Conservation (phyloP, 2,888 invertebrate genomes). For the Synergus itoensis region DNA sequence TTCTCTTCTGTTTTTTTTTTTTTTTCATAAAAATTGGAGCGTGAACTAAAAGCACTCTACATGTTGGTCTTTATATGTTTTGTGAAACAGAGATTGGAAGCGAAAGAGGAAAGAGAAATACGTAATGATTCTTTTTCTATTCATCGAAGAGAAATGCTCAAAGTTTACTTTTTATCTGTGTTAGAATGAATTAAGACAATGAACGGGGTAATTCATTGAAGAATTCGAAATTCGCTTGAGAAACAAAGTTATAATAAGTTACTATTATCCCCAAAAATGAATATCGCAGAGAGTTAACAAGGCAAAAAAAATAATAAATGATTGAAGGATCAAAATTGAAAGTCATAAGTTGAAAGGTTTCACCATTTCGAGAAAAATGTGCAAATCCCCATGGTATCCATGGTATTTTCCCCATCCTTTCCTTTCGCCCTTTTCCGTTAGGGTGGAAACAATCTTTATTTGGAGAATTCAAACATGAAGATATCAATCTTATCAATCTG, state of each 20-base stretch:
- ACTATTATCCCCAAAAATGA: background rate
- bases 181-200: background rate
- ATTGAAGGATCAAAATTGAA: background rate
- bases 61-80: background rate
- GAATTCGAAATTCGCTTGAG: background rate
- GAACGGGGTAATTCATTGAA: background rate
- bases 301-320: background rate
- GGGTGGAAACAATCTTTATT: background rate
- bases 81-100: background rate
- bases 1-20: background rate
- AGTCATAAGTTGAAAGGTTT: background rate
- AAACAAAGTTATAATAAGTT: background rate
- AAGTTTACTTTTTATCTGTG: background rate
- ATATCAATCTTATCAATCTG: background rate
- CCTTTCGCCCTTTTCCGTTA: background rate
- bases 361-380: background rate
- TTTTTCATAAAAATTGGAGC: slow-evolving; percentile 35
- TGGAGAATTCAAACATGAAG: background rate
- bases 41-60: slow-evolving; percentile 29
- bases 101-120: background rate
- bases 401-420: background rate
- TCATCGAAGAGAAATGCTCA: background rate
- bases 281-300: background rate
- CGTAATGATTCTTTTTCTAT: background rate
- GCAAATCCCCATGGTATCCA: background rate